These are phyloP conservation scores for Panulirus ornatus DNA, from an alignment of 1,140 invertebrate species.

Conservation along the genomic window DNA sequence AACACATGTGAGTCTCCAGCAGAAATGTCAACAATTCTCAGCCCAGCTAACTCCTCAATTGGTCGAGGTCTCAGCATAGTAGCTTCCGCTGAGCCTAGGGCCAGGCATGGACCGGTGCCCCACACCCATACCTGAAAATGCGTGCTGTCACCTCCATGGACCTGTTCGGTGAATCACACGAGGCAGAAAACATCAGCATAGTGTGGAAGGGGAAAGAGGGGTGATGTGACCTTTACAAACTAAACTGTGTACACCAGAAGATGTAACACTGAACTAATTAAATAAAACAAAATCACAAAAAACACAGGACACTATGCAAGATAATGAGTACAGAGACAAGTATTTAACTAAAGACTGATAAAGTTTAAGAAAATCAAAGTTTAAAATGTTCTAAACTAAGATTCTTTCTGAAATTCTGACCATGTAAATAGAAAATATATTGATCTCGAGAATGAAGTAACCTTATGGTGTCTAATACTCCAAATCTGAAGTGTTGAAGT, in stretches of 20 bases:
- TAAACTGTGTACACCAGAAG: constrained; percentile 1
- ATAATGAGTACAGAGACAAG: background rate
- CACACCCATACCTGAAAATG: constrained; percentile 82
- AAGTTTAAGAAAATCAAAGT: no score
- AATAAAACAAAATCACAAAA: background rate
- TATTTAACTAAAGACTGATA: no score
- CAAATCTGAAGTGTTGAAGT: no score
- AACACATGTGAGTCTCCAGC: constrained; percentile 83
- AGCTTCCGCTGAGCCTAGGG: constrained; percentile 81
- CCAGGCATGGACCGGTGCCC: constrained; percentile 83
- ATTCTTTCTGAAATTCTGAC: no score
- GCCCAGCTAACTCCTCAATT: constrained; percentile 78
- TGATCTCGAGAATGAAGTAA: no score
- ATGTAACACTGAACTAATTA: background rate
- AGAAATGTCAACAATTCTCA: constrained; percentile 79
- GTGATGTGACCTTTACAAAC: background rate
- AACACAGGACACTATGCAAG: constrained; percentile 15
- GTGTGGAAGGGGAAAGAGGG: constrained; percentile 20
- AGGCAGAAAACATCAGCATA: constrained; percentile 46
- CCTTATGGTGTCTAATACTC: no score
- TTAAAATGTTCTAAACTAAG: no score
- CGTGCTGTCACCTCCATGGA: constrained; percentile 54
- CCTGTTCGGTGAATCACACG: constrained; percentile 1
- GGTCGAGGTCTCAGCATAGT: constrained; percentile 81
- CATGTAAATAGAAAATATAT: no score